Percentiles rank a stretch among this genome's conserved stretches.
phyloP scores from a whole-genome alignment of 2,888 invertebrate species.

The Macrophya alboannulata region DNA sequence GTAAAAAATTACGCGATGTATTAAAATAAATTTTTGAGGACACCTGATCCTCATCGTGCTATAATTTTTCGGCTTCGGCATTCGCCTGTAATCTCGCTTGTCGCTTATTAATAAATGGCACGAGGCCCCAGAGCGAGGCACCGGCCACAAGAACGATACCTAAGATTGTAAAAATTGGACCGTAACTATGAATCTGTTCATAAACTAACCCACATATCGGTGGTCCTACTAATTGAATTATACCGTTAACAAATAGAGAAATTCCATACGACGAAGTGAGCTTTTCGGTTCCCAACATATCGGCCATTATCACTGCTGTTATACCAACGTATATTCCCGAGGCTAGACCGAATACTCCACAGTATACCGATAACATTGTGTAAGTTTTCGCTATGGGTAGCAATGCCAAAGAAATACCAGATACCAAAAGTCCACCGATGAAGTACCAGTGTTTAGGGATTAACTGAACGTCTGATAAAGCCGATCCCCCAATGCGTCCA shows the following conservation, averaged over 20 bases:
- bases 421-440: slow-evolving; percentile 89
- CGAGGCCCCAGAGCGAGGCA: slow-evolving; percentile 88
- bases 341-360: slow-evolving; percentile 90
- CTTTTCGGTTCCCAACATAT: slow-evolving; percentile 92
- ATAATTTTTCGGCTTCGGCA: slow-evolving; percentile 65
- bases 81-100: slow-evolving; percentile 60
- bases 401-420: slow-evolving; percentile 88
- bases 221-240: slow-evolving; percentile 91
- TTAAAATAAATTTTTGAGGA: neutral
- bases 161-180: slow-evolving; percentile 87
- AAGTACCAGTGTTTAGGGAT: slow-evolving; percentile 93
- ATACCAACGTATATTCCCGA: slow-evolving; percentile 94
- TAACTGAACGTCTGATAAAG: slow-evolving; percentile 88
- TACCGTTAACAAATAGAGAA: slow-evolving; percentile 91
- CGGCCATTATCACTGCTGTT: slow-evolving; percentile 94
- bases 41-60: slow-evolving; percentile 43
- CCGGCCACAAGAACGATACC: slow-evolving; percentile 89
- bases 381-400: slow-evolving; percentile 88
- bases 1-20: neutral
- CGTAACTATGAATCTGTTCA: slow-evolving; percentile 85
- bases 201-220: slow-evolving; percentile 91
- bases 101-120: slow-evolving; percentile 85
- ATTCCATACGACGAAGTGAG: slow-evolving; percentile 93
- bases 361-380: slow-evolving; percentile 85
- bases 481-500: slow-evolving; percentile 93